Evolutionary conservation across 2,113 vertebrate genomes (phyloP).

Genomic region (Petromus typicus): DNA sequence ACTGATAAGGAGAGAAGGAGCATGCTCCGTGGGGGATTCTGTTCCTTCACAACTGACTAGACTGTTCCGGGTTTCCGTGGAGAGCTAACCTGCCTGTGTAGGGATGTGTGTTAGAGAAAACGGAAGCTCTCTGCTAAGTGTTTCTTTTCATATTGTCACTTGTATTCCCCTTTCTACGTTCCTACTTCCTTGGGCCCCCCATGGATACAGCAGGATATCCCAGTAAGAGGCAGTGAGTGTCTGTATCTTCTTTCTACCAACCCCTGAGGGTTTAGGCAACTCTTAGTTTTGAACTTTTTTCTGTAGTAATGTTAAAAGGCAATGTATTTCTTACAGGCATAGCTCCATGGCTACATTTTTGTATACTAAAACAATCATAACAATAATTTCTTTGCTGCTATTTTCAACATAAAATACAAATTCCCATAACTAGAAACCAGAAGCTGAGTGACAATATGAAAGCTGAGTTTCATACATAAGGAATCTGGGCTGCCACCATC

Average conservation of each 20-base stretch:
- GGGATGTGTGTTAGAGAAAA: neutral
- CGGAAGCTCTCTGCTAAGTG: neutral
- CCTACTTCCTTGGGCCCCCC: neutral
- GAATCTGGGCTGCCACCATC: constrained; percentile 91
- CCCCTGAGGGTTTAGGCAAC: neutral
- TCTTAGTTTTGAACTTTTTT: neutral
- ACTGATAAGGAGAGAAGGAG: neutral
- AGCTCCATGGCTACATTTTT: neutral
- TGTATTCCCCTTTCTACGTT: neutral
- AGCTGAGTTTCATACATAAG: constrained; percentile 88
- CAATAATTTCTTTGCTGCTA: neutral
- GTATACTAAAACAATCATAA: neutral
- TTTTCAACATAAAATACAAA: constrained; percentile 1
- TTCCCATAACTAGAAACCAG: neutral
- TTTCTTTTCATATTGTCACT: neutral
- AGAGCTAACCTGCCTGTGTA: no score
- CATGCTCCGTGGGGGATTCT: neutral
- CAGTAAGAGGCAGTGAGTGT: neutral
- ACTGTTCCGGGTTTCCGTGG: neutral
- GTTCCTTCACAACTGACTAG: neutral
- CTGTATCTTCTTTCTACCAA: neutral
- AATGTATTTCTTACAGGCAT: neutral
- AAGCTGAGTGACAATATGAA: neutral
- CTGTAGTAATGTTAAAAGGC: neutral
- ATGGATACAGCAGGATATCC: neutral